phyloP scores from a whole-genome alignment of 1,140 invertebrate genomes.

The Campodea augens region DNA sequence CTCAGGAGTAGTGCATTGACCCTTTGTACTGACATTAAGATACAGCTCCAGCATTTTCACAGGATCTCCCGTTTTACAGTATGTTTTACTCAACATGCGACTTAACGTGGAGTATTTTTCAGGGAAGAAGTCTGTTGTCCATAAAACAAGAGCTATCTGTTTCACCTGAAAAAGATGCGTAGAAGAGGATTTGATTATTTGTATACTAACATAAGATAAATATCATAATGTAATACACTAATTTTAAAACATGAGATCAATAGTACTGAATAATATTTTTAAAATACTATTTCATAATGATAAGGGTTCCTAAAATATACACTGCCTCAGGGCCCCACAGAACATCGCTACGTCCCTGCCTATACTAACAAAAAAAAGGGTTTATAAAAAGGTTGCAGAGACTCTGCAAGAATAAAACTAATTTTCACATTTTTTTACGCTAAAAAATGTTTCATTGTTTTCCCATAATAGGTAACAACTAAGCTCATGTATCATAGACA shows the following conservation, averaged over 20 bases:
- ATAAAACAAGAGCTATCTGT: slow-evolving; percentile 33
- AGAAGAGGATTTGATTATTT: slow-evolving; percentile 6
- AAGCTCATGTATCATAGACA: too few species aligned
- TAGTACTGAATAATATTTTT: not conserved
- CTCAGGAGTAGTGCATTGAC: slow-evolving; percentile 30
- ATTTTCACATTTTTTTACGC: too few species aligned
- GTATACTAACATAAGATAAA: slow-evolving; percentile 6
- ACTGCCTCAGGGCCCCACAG: too few species aligned
- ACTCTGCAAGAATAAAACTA: too few species aligned
- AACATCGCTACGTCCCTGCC: too few species aligned
- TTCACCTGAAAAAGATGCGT: slow-evolving; percentile 26
- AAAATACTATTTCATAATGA: not conserved
- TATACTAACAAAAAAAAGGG: too few species aligned
- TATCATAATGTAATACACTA: slow-evolving; percentile 4
- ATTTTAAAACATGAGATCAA: slow-evolving; percentile 2
- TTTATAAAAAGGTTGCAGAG: too few species aligned
- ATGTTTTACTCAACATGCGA: slow-evolving; percentile 31
- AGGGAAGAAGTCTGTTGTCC: slow-evolving; percentile 38
- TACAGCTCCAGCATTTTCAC: slow-evolving; percentile 32
- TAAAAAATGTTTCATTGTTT: too few species aligned
- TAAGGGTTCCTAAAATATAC: not conserved
- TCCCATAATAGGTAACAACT: too few species aligned
- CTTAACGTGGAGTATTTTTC: slow-evolving; percentile 37
- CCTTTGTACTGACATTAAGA: slow-evolving; percentile 31
- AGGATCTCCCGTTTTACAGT: slow-evolving; percentile 32